Evolutionary conservation across 37 sponge, comb jelly and placozoan genomes (phyloP).

Genomic region (Geodia barretti): DNA sequence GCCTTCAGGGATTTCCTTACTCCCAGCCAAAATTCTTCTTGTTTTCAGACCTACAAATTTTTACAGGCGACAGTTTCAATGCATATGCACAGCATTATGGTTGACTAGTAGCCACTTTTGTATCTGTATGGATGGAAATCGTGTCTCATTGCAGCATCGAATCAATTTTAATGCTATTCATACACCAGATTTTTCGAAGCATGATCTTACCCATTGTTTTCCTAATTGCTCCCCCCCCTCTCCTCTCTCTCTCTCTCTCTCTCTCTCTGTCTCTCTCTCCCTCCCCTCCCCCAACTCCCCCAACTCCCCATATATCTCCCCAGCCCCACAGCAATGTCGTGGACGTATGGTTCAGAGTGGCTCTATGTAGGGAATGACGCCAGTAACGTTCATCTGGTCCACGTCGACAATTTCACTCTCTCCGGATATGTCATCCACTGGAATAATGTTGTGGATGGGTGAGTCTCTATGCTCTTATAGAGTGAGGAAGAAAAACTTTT

Average conservation of each 20-base stretch:
- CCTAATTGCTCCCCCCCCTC: neutral
- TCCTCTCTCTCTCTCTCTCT: constrained; percentile 11
- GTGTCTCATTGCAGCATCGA: no score
- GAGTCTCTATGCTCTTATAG: constrained; percentile 1
- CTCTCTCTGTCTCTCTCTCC: constrained; percentile 26
- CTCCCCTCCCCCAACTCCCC: neutral
- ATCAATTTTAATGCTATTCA: no score
- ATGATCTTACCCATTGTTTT: neutral
- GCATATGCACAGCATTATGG: no score
- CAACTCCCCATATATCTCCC: neutral
- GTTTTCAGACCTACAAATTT: no score
- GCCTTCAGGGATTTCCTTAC: no score
- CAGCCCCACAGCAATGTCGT: constrained; percentile 48
- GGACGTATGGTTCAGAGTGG: constrained; percentile 51
- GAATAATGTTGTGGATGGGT: constrained; percentile 56
- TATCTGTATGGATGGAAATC: no score
- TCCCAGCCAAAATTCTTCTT: no score
- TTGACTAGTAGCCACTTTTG: no score
- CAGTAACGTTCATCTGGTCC: constrained; percentile 65
- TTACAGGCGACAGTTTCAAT: no score
- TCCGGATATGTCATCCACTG: constrained; percentile 71
- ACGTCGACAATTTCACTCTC: constrained; percentile 48
- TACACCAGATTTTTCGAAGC: no score
- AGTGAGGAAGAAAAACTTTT: no score
- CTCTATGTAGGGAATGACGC: constrained; percentile 68